These are phyloP conservation scores for Aradophagus sp. DNA, from an alignment of 1,140 invertebrate species.

Conservation along the genomic window DNA sequence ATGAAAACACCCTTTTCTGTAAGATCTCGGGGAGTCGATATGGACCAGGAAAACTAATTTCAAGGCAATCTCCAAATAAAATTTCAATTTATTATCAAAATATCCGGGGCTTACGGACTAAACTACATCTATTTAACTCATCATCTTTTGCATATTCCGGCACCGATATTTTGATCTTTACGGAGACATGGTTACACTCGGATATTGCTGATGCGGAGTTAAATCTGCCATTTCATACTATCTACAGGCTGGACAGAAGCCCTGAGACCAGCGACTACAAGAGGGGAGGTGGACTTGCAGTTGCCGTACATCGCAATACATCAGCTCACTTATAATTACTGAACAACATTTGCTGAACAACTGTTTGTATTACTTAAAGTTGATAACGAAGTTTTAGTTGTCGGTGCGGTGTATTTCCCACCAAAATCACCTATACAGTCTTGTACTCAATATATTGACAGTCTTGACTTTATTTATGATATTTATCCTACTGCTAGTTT, in stretches of 20 bases:
- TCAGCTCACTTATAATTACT: background rate
- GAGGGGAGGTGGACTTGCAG: constrained; percentile 1
- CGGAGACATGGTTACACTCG: constrained; percentile 2
- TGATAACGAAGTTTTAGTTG: background rate
- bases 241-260: constrained; percentile 6
- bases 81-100: constrained; percentile 9
- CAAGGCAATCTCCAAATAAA: constrained; percentile 3
- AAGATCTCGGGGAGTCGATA: background rate
- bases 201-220: constrained; percentile 8
- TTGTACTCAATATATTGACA: background rate
- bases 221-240: background rate
- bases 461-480: constrained; percentile 5
- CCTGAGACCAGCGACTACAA: background rate
- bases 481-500: constrained; percentile 8
- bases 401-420: constrained; percentile 6
- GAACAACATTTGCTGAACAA: background rate
- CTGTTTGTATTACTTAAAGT: constrained; percentile 2
- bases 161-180: constrained; percentile 1
- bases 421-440: background rate
- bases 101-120: constrained; percentile 5
- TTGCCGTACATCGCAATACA: constrained; percentile 1
- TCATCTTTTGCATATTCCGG: background rate
- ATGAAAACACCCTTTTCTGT: background rate
- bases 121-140: background rate
- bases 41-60: constrained; percentile 5